These are phyloP conservation scores for Hypercompe scribonia DNA, from an alignment of 2,888 invertebrate species.

Conservation along the genomic window DNA sequence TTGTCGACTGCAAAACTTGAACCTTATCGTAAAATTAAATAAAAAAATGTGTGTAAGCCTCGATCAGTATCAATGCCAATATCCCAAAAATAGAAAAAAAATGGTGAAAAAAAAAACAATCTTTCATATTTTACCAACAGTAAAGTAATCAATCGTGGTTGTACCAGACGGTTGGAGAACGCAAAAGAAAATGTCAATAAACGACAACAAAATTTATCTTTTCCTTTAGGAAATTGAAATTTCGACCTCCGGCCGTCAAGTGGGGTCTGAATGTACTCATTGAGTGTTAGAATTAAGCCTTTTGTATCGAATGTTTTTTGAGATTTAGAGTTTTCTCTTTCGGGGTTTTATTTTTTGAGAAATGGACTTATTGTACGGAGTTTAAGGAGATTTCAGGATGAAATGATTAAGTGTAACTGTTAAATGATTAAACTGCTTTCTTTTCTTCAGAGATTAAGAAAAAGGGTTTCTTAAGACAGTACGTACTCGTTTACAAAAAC, in stretches of 20 bases:
- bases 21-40: no score
- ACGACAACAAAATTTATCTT: slow-evolving; percentile 73
- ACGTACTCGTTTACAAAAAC: background rate
- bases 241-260: slow-evolving; percentile 61
- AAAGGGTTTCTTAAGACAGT: background rate
- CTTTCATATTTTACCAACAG: slow-evolving; percentile 61
- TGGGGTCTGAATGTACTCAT: slow-evolving; percentile 40
- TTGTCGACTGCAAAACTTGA: no score
- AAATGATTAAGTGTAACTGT: background rate
- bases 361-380: background rate
- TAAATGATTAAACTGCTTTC: background rate
- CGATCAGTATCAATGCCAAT: slow-evolving; percentile 18
- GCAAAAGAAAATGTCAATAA: slow-evolving; percentile 68
- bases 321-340: slow-evolving; percentile 21
- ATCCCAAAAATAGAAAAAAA: slow-evolving; percentile 16
- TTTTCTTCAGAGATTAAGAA: background rate
- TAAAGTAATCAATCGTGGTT: slow-evolving; percentile 67
- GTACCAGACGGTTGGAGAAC: slow-evolving; percentile 56
- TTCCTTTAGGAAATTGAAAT: slow-evolving; percentile 77
- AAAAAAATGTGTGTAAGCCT: slow-evolving; percentile 14
- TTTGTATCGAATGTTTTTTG: slow-evolving; percentile 33
- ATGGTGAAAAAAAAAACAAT: slow-evolving; percentile 27
- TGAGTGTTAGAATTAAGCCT: slow-evolving; percentile 42
- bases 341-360: background rate
- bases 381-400: background rate